Evolutionary conservation across 2,797 vertebrate genomes (phyloP).

Genomic region (Oceanodroma leucorhoa): DNA sequence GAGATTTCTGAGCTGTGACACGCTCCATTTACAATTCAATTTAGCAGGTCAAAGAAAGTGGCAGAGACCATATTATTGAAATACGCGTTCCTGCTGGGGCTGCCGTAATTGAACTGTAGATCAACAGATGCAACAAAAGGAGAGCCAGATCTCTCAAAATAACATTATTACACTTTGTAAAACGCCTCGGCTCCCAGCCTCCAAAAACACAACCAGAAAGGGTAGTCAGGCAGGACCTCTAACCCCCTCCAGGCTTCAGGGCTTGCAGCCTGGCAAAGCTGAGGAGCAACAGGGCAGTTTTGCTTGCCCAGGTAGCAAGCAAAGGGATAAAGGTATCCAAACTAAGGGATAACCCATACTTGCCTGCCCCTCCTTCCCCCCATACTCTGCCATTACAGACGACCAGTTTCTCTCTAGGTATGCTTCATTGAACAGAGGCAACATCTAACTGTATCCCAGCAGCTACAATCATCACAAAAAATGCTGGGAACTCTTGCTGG

Average conservation of each 20-base stretch:
- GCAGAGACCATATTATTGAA: conserved; percentile 18
- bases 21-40: conserved; percentile 42
- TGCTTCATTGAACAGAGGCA: not conserved
- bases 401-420: not conserved
- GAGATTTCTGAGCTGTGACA: conserved; percentile 23
- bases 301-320: not conserved
- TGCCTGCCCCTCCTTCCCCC: not conserved
- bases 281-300: rapidly evolving
- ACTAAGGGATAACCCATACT: not conserved
- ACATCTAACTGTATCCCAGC: not conserved
- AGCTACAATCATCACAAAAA: not conserved
- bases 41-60: conserved; percentile 31
- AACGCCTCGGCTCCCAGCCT: not conserved
- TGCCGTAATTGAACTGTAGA: not conserved
- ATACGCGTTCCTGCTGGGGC: not conserved
- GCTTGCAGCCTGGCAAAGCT: not conserved
- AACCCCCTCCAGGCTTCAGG: not conserved
- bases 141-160: not conserved
- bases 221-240: not conserved
- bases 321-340: not conserved
- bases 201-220: not conserved
- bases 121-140: not conserved
- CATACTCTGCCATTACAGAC: not conserved
- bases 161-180: not conserved
- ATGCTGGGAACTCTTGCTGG: rapidly evolving